Base-by-base conservation (phyloP, 1,140 invertebrate species). In the Drosophila eugracilis region DNA sequence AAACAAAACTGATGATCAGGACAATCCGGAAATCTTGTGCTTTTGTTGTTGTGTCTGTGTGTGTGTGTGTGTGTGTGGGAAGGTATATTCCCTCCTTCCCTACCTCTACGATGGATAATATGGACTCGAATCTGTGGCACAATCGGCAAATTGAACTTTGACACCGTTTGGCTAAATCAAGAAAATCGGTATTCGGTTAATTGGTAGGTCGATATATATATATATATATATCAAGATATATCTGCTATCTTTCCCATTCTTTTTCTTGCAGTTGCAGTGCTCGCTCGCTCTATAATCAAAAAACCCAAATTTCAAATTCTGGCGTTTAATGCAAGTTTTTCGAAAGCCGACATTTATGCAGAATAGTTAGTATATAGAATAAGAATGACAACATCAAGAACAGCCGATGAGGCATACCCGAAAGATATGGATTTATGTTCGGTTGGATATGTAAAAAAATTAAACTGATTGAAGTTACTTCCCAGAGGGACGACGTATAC, bases 401-500 rank as follows among this genome's bases (percentile, higher is more conserved):
- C 19, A 21, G 4, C n/a, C 42, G 6, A 15, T n/a, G n/a, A 15
- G 6, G 21, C 7, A 14, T 14, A 10, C 26, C 42, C 39, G 10
- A 41, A 12, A 41, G 17, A 41, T 21, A 14, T 41, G 17, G 19
- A 21, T 41, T 41, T 0, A 21, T 12, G 17, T 41, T 41, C 39
- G 39, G 39, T 41, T 41, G 14, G 15, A 39, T 41, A 19, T 14
- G 4, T 9, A 12, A 32, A 10, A 15, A n/a, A n/a, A n/a, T n/a
- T n/a, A 21, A 5, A 41, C 39, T 41, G 39, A 2, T 41, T 41
- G 9, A 41, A 12, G 9, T 59, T 58, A 22, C 17, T 41, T 26
- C 34, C 49, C 41, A 52, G 39, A 6, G 41, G 58, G 58, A 60
- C 21, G 28, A 14, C 50, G 7, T 15, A 28, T 57, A 41, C 14